These are phyloP conservation scores for Platyura marginata DNA, from an alignment of 1,140 invertebrate genomes.

Conservation along the genomic window DNA sequence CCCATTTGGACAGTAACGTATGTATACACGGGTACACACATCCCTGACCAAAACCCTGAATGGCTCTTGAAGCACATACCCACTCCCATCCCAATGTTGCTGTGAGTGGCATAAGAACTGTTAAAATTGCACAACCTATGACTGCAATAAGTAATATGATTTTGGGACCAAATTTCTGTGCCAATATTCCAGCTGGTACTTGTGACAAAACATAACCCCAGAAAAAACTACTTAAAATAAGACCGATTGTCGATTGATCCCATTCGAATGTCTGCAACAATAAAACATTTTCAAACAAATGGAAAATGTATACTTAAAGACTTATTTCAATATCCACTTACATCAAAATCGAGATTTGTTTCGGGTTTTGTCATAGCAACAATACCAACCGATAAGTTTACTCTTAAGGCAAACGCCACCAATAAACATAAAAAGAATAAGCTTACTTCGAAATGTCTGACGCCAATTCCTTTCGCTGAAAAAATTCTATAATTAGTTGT, in stretches of 20 bases:
- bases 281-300: too few relatives aligned
- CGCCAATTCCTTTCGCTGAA: too few relatives aligned
- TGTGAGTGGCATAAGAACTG: conserved; percentile 26
- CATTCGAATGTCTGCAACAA: too few relatives aligned
- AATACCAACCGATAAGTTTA: too few relatives aligned
- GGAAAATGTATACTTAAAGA: too few relatives aligned
- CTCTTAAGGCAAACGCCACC: too few relatives aligned
- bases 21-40: conserved; percentile 63
- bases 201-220: conserved; percentile 6
- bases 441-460: too few relatives aligned
- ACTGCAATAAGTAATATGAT: conserved; percentile 33
- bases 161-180: conserved; percentile 37
- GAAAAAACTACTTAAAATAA: not conserved
- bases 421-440: too few relatives aligned
- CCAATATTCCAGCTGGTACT: conserved; percentile 44
- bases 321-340: too few relatives aligned
- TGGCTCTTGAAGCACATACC: conserved; percentile 37
- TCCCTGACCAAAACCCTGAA: conserved; percentile 65
- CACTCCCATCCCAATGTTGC: conserved; percentile 34
- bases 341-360: too few relatives aligned
- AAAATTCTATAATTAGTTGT: too few relatives aligned
- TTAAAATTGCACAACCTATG: conserved; percentile 20
- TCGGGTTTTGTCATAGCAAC: too few relatives aligned
- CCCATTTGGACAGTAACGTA: conserved; percentile 25
- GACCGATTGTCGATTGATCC: conserved; percentile 9